These are phyloP conservation scores for Brachionus asplanchnoidis DNA, from an alignment of 1,140 invertebrate genomes.

Conservation along the genomic window DNA sequence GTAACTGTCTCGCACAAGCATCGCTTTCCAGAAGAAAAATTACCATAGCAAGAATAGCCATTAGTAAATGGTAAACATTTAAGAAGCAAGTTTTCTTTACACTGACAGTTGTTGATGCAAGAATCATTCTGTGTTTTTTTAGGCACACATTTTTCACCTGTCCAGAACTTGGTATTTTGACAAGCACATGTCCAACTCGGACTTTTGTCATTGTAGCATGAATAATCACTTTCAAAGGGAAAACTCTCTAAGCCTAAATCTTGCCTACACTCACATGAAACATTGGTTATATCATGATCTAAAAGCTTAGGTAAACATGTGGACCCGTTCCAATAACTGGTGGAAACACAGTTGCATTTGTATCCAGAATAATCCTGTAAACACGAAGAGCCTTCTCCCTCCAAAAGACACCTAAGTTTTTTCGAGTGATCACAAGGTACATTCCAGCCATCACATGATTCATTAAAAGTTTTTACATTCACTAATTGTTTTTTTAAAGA, in stretches of 20 bases:
- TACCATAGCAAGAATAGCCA: not conserved
- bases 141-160: not conserved
- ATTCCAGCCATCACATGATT: not conserved
- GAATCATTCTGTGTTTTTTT: not conserved
- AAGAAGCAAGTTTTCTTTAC: not conserved
- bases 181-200: not conserved
- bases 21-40: not conserved
- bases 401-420: not conserved
- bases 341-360: not conserved
- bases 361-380: not conserved
- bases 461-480: not conserved
- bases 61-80: not conserved
- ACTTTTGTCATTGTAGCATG: not conserved
- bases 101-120: not conserved
- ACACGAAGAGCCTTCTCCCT: not conserved
- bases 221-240: not conserved
- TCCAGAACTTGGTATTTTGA: not conserved
- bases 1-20: not conserved
- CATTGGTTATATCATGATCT: not conserved
- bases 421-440: conserved; percentile 8
- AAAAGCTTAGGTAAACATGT: not conserved
- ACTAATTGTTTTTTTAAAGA: not conserved
- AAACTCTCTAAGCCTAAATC: not conserved
- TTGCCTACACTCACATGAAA: not conserved
- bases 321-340: not conserved